These are phyloP conservation scores for Oryzias celebensis DNA, from an alignment of 2,113 vertebrate species.

Conservation along the genomic window DNA sequence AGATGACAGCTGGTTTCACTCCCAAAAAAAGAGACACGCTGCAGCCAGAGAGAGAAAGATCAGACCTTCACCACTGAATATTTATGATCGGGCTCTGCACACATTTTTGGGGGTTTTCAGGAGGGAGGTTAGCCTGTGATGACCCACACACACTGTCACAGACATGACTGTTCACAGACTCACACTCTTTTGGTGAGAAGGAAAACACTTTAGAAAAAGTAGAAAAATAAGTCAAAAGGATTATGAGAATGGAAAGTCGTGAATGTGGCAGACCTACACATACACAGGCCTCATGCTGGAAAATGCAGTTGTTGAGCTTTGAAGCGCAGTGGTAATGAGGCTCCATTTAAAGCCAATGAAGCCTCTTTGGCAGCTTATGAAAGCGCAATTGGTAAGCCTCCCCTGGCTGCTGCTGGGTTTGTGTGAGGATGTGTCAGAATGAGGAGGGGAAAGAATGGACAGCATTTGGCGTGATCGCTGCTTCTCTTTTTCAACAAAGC, in stretches of 20 bases:
- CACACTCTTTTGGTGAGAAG: slow-evolving; percentile 33
- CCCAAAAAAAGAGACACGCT: slow-evolving; percentile 49
- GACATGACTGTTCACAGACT: slow-evolving; percentile 43
- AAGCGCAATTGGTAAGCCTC: slow-evolving; percentile 61
- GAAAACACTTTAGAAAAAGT: not conserved
- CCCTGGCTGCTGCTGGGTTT: slow-evolving; percentile 38
- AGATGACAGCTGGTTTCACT: slow-evolving; percentile 72
- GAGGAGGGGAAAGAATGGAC: slow-evolving; percentile 20
- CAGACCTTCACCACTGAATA: slow-evolving; percentile 71
- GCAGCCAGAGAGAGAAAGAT: slow-evolving; percentile 45
- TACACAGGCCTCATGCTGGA: slow-evolving; percentile 49
- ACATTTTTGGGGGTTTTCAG: slow-evolving; percentile 61
- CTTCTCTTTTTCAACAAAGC: slow-evolving; percentile 32
- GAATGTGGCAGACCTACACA: slow-evolving; percentile 40
- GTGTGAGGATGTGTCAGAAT: slow-evolving; percentile 33
- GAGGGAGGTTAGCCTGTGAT: slow-evolving; percentile 37
- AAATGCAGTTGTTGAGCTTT: slow-evolving; percentile 66
- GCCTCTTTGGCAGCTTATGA: slow-evolving; percentile 73
- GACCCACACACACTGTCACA: slow-evolving; percentile 46
- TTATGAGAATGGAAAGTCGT: slow-evolving; percentile 46
- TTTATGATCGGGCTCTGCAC: slow-evolving; percentile 65
- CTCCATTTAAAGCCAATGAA: slow-evolving; percentile 71
- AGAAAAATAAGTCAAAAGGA: slow-evolving; percentile 29
- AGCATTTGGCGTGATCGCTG: slow-evolving; percentile 37
- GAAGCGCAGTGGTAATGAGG: slow-evolving; percentile 71